Percentiles rank a stretch among this genome's conserved stretches.
Evolutionary conservation across 1,140 invertebrate species (phyloP).

Genomic region (Solenopsis fugax): DNA sequence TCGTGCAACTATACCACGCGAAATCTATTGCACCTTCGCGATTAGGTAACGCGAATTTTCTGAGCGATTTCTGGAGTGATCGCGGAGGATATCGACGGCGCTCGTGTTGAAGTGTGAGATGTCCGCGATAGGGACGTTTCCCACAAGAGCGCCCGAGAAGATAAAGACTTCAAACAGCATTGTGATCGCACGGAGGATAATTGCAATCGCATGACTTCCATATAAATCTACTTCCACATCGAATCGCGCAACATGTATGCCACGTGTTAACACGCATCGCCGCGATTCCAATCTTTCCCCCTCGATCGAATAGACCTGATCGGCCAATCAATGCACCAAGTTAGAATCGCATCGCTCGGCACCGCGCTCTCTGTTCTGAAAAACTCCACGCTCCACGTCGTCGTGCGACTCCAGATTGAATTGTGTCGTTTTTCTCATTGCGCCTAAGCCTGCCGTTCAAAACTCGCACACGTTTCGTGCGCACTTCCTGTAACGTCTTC

Average conservation of each 20-base stretch:
- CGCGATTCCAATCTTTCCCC: constrained; percentile 70
- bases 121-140: not conserved
- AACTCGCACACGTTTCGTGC: not conserved
- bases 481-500: not conserved
- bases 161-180: constrained; percentile 38
- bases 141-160: not conserved
- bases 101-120: not conserved
- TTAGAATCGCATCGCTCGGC: constrained; percentile 17
- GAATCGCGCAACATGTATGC: constrained; percentile 49
- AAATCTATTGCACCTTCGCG: constrained; percentile 1
- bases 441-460: not conserved
- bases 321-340: constrained; percentile 55
- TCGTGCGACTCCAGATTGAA: constrained; percentile 8
- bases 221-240: constrained; percentile 68
- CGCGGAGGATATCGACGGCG: not conserved
- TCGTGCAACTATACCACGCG: not conserved
- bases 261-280: constrained; percentile 72
- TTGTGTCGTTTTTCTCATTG: not conserved
- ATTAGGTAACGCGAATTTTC: constrained; percentile 15
- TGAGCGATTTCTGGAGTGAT: not conserved
- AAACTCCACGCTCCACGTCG: not conserved
- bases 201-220: constrained; percentile 63
- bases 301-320: constrained; percentile 66
- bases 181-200: constrained; percentile 52
- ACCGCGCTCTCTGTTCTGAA: constrained; percentile 15